Conservation (phyloP, 2,797 vertebrate species). For the Toxotes lorentzi region DNA sequence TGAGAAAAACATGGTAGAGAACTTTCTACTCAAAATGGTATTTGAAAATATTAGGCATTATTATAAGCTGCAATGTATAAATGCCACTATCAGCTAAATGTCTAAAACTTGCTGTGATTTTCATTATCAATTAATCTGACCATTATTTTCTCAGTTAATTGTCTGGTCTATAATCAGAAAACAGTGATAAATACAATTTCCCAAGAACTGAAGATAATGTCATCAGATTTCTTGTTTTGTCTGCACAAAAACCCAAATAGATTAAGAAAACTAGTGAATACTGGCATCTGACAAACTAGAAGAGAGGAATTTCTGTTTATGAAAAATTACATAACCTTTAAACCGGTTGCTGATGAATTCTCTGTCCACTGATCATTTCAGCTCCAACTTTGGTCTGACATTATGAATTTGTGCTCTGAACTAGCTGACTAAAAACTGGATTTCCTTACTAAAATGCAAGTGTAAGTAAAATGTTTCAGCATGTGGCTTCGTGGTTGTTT, state of each 20-base stretch:
- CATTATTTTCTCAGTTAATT: background rate
- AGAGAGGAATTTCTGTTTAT: background rate
- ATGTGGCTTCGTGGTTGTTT: background rate
- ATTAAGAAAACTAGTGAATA: background rate
- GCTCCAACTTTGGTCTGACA: background rate
- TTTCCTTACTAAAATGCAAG: background rate
- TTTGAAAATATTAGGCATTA: conserved; percentile 4
- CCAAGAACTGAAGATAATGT: background rate
- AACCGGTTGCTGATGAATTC: background rate
- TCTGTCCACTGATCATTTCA: background rate
- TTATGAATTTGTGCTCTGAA: background rate
- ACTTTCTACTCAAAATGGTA: background rate
- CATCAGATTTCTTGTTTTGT: background rate
- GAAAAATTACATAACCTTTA: background rate
- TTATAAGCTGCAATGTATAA: background rate
- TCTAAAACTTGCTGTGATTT: background rate
- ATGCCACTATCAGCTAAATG: background rate
- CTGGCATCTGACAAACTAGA: background rate
- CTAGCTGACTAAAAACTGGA: background rate
- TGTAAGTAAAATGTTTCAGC: background rate
- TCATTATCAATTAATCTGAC: background rate
- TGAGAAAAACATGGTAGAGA: background rate
- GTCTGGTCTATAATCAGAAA: background rate
- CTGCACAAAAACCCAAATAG: background rate
- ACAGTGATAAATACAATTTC: background rate